Conservation (phyloP, 2,113 vertebrate genomes). For the Cyprinodon brontotheroides region DNA sequence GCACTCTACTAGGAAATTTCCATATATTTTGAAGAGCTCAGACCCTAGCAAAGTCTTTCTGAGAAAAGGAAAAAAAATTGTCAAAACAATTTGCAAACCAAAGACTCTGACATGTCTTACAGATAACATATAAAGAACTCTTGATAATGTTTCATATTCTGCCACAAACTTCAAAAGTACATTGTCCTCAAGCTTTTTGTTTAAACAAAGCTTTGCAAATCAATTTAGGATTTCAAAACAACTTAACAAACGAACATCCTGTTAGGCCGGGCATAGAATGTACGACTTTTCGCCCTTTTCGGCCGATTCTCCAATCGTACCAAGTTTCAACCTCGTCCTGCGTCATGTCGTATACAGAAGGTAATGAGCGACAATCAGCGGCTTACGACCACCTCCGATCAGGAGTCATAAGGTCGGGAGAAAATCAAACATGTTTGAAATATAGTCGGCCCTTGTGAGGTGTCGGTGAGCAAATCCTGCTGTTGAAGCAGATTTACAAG, state of each 20-base stretch:
- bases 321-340: too few species aligned
- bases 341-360: too few species aligned
- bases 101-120: not conserved
- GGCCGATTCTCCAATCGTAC: too few species aligned
- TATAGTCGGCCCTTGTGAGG: too few species aligned
- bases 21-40: constrained; percentile 13
- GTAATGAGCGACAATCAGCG: too few species aligned
- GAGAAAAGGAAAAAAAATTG: not conserved
- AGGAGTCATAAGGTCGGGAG: too few species aligned
- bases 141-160: not conserved
- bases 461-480: too few species aligned
- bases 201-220: not conserved
- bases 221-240: not conserved
- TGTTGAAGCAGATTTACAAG: too few species aligned
- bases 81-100: not conserved
- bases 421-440: too few species aligned
- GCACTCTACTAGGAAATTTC: constrained; percentile 20
- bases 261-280: not conserved
- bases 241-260: not conserved
- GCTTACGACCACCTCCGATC: too few species aligned
- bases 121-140: not conserved
- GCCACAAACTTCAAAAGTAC: not conserved
- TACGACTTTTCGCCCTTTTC: too few species aligned
- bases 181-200: not conserved
- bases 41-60: not conserved